Conservation (phyloP, 2,888 invertebrate genomes). For the Troilus luridus region DNA sequence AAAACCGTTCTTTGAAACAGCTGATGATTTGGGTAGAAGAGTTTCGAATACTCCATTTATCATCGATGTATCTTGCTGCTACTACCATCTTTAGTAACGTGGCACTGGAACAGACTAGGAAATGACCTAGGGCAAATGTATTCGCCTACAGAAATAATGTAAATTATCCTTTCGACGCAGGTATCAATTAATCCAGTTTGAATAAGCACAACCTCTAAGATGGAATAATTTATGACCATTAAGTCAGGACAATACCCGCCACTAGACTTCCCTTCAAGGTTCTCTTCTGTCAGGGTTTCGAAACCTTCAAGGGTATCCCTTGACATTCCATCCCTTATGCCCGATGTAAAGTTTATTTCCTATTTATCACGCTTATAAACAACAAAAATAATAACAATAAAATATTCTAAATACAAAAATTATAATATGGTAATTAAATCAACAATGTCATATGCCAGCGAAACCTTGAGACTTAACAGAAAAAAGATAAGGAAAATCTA, state of each 20-base stretch:
- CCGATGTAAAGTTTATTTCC: too few relatives aligned
- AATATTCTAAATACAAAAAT: too few relatives aligned
- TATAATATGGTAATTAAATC: too few relatives aligned
- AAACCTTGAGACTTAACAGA: too few relatives aligned
- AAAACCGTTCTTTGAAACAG: too few relatives aligned
- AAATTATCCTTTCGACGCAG: not conserved
- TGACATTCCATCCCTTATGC: conserved; percentile 2
- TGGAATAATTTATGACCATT: not conserved
- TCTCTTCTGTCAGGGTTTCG: not conserved
- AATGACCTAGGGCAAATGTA: not conserved
- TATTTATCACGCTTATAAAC: too few relatives aligned
- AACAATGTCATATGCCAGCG: too few relatives aligned
- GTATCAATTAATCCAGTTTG: conserved; percentile 16
- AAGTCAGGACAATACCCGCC: not conserved
- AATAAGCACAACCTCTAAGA: not conserved
- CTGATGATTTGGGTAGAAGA: not conserved
- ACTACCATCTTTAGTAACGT: not conserved
- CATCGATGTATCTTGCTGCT: not conserved
- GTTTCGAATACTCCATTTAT: not conserved
- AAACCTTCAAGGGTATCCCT: not conserved
- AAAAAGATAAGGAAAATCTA: too few relatives aligned
- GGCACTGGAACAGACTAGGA: not conserved
- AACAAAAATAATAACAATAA: too few relatives aligned
- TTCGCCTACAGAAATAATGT: not conserved
- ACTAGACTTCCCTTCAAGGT: not conserved